phyloP scores from a whole-genome alignment of 2,797 vertebrate genomes.

The Leontocebus nigricollis region DNA sequence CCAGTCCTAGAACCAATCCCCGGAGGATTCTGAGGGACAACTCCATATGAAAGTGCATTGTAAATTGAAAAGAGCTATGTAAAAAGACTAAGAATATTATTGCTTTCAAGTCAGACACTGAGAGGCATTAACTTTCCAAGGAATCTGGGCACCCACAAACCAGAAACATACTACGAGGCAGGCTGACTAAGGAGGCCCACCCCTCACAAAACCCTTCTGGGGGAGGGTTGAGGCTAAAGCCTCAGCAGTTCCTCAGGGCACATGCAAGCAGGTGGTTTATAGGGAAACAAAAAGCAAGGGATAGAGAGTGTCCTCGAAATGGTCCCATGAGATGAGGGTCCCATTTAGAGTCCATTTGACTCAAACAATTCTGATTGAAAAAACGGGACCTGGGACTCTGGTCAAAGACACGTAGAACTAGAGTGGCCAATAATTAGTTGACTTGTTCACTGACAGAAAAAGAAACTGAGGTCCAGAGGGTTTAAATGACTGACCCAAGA shows the following conservation, averaged over 20 bases:
- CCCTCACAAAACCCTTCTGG: slow-evolving; percentile 40
- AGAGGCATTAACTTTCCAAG: slow-evolving; percentile 70
- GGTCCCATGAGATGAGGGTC: not conserved
- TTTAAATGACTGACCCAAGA: not conserved
- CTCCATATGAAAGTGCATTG: slow-evolving; percentile 19
- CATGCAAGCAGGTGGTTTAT: slow-evolving; percentile 32
- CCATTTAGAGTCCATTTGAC: not conserved
- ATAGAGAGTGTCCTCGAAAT: not conserved
- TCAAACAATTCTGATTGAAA: slow-evolving; percentile 27
- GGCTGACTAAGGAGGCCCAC: not conserved
- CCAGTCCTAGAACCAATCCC: not conserved
- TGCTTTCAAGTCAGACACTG: slow-evolving; percentile 50
- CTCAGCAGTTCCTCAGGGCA: slow-evolving; percentile 24
- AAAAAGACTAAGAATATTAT: slow-evolving; percentile 39
- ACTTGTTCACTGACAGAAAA: slow-evolving; percentile 19
- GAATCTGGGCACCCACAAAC: slow-evolving; percentile 47
- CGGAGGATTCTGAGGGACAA: not conserved
- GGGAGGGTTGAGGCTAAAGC: not conserved
- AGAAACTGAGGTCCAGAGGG: not conserved
- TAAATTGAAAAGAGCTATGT: slow-evolving; percentile 13
- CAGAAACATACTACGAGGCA: slow-evolving; percentile 42
- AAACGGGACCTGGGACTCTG: not conserved
- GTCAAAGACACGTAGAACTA: not conserved
- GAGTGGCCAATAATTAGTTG: not conserved
- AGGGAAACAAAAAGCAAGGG: slow-evolving; percentile 29